Conservation (phyloP, 2,797 vertebrate genomes). For the Clamator glandarius region DNA sequence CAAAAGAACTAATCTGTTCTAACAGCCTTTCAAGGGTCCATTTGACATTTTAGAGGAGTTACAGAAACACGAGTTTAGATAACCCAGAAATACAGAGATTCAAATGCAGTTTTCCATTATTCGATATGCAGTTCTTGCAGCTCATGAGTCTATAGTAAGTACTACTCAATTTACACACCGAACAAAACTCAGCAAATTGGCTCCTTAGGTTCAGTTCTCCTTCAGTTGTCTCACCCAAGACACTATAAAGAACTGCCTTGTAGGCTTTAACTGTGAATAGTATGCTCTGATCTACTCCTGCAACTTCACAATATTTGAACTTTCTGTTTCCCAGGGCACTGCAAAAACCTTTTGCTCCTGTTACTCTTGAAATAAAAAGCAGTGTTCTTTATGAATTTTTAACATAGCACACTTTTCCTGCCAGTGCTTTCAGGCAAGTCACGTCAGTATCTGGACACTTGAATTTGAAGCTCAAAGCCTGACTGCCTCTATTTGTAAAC, state of each 20-base stretch:
- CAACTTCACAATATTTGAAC: constrained; percentile 84
- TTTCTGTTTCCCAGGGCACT: constrained; percentile 84
- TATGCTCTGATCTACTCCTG: constrained; percentile 84
- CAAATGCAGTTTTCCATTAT: not conserved
- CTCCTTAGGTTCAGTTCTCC: constrained; percentile 85
- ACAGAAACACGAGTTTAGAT: not conserved
- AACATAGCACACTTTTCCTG: constrained; percentile 74
- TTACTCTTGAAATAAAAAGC: constrained; percentile 82
- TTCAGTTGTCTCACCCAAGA: constrained; percentile 84
- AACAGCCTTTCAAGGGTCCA: not conserved
- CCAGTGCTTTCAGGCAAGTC: constrained; percentile 78
- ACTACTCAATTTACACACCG: constrained; percentile 55
- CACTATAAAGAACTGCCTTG: constrained; percentile 82
- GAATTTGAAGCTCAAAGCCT: constrained; percentile 74
- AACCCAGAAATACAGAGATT: not conserved
- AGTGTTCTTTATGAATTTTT: constrained; percentile 88
- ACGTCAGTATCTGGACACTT: constrained; percentile 77
- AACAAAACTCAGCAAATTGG: constrained; percentile 91
- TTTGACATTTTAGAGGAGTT: not conserved
- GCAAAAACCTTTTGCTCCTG: constrained; percentile 80
- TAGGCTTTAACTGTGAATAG: constrained; percentile 85
- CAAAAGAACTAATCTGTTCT: not conserved
- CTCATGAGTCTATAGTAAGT: constrained; percentile 48
- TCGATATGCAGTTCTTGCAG: constrained; percentile 65
- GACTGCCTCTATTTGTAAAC: constrained; percentile 87